Evolutionary conservation across 2,797 vertebrate genomes (phyloP).

Genomic region (Kryptopterus vitreolus): DNA sequence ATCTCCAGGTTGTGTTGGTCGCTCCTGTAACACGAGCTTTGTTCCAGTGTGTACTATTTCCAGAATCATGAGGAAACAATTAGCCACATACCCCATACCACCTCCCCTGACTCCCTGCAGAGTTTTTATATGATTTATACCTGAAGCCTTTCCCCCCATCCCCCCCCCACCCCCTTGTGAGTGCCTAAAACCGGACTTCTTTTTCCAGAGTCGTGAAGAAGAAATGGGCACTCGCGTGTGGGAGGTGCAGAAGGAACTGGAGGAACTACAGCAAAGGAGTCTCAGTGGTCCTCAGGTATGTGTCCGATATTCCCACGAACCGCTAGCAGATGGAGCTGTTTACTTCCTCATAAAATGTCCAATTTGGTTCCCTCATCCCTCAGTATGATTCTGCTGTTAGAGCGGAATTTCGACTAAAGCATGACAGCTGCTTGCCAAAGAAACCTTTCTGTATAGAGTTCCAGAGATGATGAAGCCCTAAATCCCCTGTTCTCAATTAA

Average conservation of each 20-base stretch:
- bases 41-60: neutral
- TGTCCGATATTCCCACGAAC: slow-evolving; percentile 16
- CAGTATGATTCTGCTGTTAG: neutral
- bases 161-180: neutral
- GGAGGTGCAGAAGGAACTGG: slow-evolving; percentile 86
- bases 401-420: slow-evolving; percentile 30
- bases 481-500: slow-evolving; percentile 71
- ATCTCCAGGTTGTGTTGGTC: neutral
- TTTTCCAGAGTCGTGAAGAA: slow-evolving; percentile 85
- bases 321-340: slow-evolving; percentile 20
- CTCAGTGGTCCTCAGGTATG: slow-evolving; percentile 64
- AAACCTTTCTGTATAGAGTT: slow-evolving; percentile 49
- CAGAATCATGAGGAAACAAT: slow-evolving; percentile 43
- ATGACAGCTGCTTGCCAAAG: slow-evolving; percentile 65
- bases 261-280: slow-evolving; percentile 76
- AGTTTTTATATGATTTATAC: slow-evolving; percentile 45
- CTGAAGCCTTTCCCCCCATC: slow-evolving; percentile 34
- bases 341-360: slow-evolving; percentile 22
- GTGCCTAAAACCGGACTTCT: neutral
- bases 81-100: slow-evolving; percentile 24
- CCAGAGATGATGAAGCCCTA: slow-evolving; percentile 60
- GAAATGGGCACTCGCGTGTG: slow-evolving; percentile 92
- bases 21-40: slow-evolving; percentile 8
- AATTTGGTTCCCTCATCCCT: neutral
- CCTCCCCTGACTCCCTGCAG: slow-evolving; percentile 35